These are phyloP conservation scores for Manis javanica DNA, from an alignment of 2,797 vertebrate genomes.

Conservation along the genomic window DNA sequence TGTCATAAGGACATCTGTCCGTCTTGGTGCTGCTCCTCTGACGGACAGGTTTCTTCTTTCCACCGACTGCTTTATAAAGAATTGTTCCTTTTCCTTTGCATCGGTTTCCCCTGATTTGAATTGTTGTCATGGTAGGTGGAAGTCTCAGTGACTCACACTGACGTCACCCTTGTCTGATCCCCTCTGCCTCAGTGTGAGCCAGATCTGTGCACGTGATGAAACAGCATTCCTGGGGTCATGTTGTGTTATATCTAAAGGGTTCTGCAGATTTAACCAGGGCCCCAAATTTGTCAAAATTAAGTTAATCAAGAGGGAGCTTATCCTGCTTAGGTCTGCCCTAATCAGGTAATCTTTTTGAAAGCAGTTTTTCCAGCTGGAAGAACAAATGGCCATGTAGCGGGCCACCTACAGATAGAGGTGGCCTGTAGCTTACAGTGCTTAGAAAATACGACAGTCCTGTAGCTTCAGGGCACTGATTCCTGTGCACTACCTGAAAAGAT, in stretches of 20 bases:
- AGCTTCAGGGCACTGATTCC: neutral
- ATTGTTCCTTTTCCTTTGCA: no score
- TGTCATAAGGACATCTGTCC: neutral
- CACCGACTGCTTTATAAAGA: neutral
- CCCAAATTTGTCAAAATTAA: neutral
- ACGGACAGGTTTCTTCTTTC: neutral
- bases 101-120: neutral
- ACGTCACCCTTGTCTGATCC: neutral
- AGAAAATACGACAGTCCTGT: neutral
- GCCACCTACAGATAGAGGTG: fast-evolving
- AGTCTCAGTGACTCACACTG: neutral
- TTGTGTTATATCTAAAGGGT: neutral
- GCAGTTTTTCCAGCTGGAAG: neutral
- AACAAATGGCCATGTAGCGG: no score
- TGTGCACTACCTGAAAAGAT: no score
- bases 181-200: no score
- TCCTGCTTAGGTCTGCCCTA: neutral
- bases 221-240: neutral
- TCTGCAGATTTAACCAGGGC: neutral
- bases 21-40: neutral
- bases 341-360: neutral
- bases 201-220: fast-evolving
- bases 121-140: neutral
- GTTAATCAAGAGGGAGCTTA: neutral
- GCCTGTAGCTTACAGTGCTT: neutral